A percentile compares a stretch with the other conserved stretches of the same genome.
These are phyloP conservation scores for Rafetus swinhoei DNA, from an alignment of 2,113 vertebrate species.

Conservation along the genomic window DNA sequence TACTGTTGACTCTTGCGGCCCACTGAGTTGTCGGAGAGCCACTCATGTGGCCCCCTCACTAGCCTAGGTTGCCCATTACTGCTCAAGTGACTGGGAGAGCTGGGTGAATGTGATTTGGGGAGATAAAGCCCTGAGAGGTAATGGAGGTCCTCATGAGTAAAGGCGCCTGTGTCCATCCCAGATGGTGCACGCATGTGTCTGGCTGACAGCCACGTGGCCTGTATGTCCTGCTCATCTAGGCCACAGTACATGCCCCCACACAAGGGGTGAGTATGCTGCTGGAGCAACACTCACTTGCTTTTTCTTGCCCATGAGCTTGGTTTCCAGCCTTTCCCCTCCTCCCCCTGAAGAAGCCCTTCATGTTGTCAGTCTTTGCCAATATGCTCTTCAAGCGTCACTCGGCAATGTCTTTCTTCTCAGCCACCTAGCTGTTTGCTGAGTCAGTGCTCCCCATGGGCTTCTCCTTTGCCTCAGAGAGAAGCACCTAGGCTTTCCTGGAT, in stretches of 20 bases:
- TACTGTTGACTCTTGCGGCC: no score
- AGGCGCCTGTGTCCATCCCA: neutral
- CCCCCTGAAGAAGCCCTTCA: constrained; percentile 92
- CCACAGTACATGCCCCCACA: accelerated
- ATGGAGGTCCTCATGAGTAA: no score
- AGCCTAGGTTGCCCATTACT: no score
- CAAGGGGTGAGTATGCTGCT: accelerated
- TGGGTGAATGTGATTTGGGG: no score
- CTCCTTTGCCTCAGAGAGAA: constrained; percentile 85
- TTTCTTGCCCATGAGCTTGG: constrained; percentile 82
- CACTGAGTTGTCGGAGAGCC: no score
- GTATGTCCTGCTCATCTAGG: neutral
- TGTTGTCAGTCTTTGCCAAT: constrained; percentile 82
- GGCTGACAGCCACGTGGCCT: neutral
- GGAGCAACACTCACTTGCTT: constrained; percentile 79
- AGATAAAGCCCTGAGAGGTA: no score
- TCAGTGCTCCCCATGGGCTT: constrained; percentile 83
- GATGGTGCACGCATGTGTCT: neutral
- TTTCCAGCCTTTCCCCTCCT: constrained; percentile 81
- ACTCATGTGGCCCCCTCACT: no score
- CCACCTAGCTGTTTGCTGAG: constrained; percentile 92
- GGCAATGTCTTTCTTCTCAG: constrained; percentile 91
- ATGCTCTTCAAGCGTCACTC: constrained; percentile 92
- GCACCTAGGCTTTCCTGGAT: constrained; percentile 50
- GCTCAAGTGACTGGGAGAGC: no score